Base-by-base conservation (phyloP, 2,113 vertebrate species). In the Heteronetta atricapilla region DNA sequence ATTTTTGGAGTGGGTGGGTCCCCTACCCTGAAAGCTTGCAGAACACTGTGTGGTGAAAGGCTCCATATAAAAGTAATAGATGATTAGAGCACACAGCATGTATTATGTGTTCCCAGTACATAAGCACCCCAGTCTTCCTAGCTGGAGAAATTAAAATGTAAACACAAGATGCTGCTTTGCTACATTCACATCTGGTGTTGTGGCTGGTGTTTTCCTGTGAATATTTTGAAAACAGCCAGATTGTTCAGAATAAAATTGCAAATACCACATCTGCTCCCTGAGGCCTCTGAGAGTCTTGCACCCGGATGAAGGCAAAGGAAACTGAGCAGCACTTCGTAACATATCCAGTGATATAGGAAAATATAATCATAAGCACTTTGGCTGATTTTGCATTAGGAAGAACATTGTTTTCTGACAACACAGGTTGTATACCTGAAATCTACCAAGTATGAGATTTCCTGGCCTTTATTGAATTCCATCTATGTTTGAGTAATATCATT, bases 141-240 rank as follows among this genome's bases (percentile, higher is more conserved):
- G 92, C 67, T 80, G 88, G 93, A 96, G 96, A 96, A 95, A 95
- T 94, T 88, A 95, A 97, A 95, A 93, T 82, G 91, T 94, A 97
- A 95, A 96, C 91, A 95, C 95, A 97, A 96, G 96, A 96, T 96
- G 94, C 86, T 96, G 85, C 88, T 94, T 94, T 95, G 83, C 89
- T 96, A 66, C 62, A 90, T 89, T 93, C 90, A 94, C 94, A 96
- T 96, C 95, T 97, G 96, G 90, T 95, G 93, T 95, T 95, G 90
- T 92, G 86, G 86, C 87, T 96, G 94, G 80, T 93, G 86, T 82
- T 96, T 95, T 85, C 74, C 92, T 70, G 69, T 86, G 93, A 96
- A 90, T 94, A 91, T 96, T 96, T 96, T 95, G 80, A 90, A 94
- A 96, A 94, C 90, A 96, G 40, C 36, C 93, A 96, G 94, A 96